Evolutionary conservation across 2,888 invertebrate genomes (phyloP).

Genomic region (Phaonia tiefii): DNA sequence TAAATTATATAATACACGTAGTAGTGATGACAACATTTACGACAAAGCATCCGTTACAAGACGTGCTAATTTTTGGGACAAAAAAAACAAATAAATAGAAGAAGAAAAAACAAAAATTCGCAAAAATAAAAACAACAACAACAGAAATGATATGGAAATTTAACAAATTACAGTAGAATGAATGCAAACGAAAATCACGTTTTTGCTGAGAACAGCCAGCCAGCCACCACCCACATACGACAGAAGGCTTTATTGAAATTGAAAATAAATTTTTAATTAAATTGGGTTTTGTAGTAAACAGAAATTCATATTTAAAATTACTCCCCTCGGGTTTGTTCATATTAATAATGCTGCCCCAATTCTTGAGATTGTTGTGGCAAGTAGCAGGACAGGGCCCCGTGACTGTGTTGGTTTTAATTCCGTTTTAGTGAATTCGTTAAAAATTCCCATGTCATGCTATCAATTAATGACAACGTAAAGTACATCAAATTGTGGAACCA

Average conservation of each 20-base stretch:
- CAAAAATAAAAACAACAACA: slow-evolving; percentile 1
- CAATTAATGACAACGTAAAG: slow-evolving; percentile 55
- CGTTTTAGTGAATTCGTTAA: neutral
- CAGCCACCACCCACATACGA: too few relatives aligned
- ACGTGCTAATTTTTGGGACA: slow-evolving; percentile 59
- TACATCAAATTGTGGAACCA: slow-evolving; percentile 51
- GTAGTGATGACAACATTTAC: slow-evolving; percentile 45
- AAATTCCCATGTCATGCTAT: slow-evolving; percentile 62
- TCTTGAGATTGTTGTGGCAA: too few relatives aligned
- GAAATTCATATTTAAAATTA: too few relatives aligned
- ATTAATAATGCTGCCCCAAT: too few relatives aligned
- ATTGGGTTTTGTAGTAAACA: too few relatives aligned
- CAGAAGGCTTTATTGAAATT: too few relatives aligned
- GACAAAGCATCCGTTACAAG: slow-evolving; percentile 61
- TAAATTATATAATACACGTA: slow-evolving; percentile 50
- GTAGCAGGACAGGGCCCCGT: too few relatives aligned
- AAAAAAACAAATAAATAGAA: neutral
- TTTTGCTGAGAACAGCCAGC: slow-evolving; percentile 13
- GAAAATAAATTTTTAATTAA: too few relatives aligned
- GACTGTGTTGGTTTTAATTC: too few relatives aligned
- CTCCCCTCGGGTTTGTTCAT: too few relatives aligned
- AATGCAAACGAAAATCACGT: slow-evolving; percentile 47
- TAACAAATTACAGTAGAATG: neutral
- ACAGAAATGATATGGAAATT: slow-evolving; percentile 8
- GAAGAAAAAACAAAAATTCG: neutral